Base-by-base conservation (phyloP, 2,888 invertebrate genomes). In the Argyresthia albistria region DNA sequence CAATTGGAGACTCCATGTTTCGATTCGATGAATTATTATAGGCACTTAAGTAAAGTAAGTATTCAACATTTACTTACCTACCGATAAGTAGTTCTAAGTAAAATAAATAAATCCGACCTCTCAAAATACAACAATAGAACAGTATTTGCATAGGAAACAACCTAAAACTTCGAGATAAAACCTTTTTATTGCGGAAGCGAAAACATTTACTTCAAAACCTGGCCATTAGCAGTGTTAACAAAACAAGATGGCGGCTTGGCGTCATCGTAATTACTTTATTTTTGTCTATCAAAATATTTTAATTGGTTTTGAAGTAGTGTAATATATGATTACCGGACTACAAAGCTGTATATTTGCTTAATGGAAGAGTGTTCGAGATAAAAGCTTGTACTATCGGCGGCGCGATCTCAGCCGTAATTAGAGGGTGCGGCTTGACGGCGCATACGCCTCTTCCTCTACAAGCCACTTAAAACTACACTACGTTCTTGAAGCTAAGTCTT, bases 271-370 rank as follows among this genome's bases (percentile, higher is more conserved):
- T 58, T 73, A 70, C 72, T 73, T 25, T 73, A 73, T 75, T 80
- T 78, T 81, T 83, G 80, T 82, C 84, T 82, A 83, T 83, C 80
- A 82, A 83, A 86, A 82, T 82, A 73, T 84, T 82, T 82, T 83
- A 80, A 86, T 82, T 84, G 80, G 77, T 69, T 77, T 81, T 77
- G 74, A 69, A 71, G 46, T 36, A 72, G 76, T 76, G 78, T 76
- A 76, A 73, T 77, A 73, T 83, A 64, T 84, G 73, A 83, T 87
- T 87, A 86, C 63, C 58, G 66, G 59, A 66, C 69, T 73, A 70
- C 76, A 75, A 76, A 82, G 80, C 77, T 82, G 86, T 87, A 80
- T 86, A 86, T 86, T 87, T 87, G 80, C 76, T 79, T 87, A 86
- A 86, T 86, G 86, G 87, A 86, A 77, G 70, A 76, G 80, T 75